phyloP scores from a whole-genome alignment of 1,140 invertebrate species.

The Lethrus apterus region DNA sequence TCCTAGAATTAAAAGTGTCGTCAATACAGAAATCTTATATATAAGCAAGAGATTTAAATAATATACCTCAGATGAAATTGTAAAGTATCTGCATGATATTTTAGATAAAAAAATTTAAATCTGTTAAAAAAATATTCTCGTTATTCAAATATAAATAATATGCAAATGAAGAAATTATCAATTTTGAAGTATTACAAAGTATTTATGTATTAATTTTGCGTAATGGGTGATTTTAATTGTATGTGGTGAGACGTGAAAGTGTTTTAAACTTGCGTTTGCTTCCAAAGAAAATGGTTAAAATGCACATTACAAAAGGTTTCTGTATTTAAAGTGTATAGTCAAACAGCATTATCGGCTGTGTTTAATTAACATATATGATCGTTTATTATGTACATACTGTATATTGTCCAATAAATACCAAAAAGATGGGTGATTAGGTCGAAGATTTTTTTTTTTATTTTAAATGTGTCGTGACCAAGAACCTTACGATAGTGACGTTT shows the following conservation, averaged over 20 bases:
- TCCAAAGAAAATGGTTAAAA: no score
- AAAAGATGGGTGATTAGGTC: slow-evolving; percentile 15
- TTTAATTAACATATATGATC: slow-evolving; percentile 16
- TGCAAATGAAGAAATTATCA: not conserved
- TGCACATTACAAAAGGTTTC: slow-evolving; percentile 15
- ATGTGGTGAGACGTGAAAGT: no score
- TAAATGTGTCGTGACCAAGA: no score
- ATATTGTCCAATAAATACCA: slow-evolving; percentile 20
- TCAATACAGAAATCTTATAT: slow-evolving; percentile 15
- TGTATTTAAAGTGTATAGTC: slow-evolving; percentile 20
- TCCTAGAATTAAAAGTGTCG: slow-evolving; percentile 13
- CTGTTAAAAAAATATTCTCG: slow-evolving; percentile 9
- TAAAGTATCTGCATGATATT: slow-evolving; percentile 12
- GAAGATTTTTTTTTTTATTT: no score
- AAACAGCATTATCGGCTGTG: slow-evolving; percentile 20
- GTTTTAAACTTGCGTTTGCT: no score
- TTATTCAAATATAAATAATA: slow-evolving; percentile 3
- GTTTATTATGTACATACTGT: slow-evolving; percentile 19
- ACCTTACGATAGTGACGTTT: no score
- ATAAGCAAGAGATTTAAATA: slow-evolving; percentile 6
- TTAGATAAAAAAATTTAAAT: slow-evolving; percentile 12
- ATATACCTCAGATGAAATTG: slow-evolving; percentile 12
- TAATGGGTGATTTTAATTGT: no score
- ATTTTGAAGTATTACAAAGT: not conserved
- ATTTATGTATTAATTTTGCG: not conserved